A percentile compares a stretch with the other conserved stretches of the same genome.
phyloP scores from a whole-genome alignment of 2,113 vertebrate genomes.

The Cacatua alba region DNA sequence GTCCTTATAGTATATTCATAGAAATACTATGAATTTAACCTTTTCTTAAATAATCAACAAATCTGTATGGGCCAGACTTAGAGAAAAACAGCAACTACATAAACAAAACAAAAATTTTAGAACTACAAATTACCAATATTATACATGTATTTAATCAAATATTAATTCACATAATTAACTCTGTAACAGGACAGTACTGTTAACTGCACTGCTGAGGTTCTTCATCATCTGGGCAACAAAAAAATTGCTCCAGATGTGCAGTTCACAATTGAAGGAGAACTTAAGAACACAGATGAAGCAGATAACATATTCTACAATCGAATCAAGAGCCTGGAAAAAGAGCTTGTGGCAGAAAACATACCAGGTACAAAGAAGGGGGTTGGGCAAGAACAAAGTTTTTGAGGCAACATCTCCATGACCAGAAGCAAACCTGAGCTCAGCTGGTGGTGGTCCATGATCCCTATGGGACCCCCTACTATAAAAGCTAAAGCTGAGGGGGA shows the following conservation, averaged over 20 bases:
- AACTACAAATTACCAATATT: not conserved
- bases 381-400: not conserved
- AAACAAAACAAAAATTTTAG: not conserved
- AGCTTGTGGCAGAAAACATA: constrained; percentile 77
- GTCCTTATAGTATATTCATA: not conserved
- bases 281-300: constrained; percentile 71
- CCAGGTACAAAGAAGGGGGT: constrained; percentile 79
- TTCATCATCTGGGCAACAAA: constrained; percentile 73
- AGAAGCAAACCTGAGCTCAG: not conserved
- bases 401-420: not conserved
- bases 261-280: constrained; percentile 73
- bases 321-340: constrained; percentile 70
- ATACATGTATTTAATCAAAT: not conserved
- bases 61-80: rapidly evolving
- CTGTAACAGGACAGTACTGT: constrained; percentile 57
- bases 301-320: constrained; percentile 83
- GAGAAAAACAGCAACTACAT: not conserved
- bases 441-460: not conserved
- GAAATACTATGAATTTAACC: not conserved
- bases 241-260: constrained; percentile 77
- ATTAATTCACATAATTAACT: not conserved
- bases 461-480: not conserved
- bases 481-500: not conserved
- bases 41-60: not conserved
- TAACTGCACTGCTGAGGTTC: constrained; percentile 84